Percentiles rank a stretch among this genome's conserved stretches.
These are phyloP conservation scores for Drosophila ogumai DNA, from an alignment of 1,140 invertebrate genomes.

Conservation along the genomic window DNA sequence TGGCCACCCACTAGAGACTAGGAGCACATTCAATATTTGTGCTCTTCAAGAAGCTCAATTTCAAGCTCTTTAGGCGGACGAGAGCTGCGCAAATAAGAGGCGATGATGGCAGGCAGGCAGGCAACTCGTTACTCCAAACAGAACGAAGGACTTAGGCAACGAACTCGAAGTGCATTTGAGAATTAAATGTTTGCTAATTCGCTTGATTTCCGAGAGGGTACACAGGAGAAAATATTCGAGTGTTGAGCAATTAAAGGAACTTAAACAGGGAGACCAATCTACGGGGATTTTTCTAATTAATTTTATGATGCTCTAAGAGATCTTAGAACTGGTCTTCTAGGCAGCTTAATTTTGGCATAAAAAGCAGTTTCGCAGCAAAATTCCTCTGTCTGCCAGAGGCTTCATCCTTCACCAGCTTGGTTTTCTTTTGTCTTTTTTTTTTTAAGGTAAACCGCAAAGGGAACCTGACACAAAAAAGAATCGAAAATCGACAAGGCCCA, in stretches of 20 bases:
- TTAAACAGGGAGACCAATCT: background rate
- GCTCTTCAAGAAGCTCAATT: constrained; percentile 58
- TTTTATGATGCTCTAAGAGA: background rate
- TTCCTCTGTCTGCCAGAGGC: background rate
- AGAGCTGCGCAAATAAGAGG: constrained; percentile 37
- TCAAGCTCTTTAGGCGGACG: constrained; percentile 63
- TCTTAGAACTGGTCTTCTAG: background rate
- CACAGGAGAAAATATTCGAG: constrained; percentile 38
- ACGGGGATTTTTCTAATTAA: background rate
- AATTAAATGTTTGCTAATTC: constrained; percentile 78
- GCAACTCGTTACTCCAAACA: constrained; percentile 26
- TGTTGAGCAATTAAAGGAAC: constrained; percentile 9
- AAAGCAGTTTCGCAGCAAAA: background rate
- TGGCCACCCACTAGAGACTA: constrained; percentile 38
- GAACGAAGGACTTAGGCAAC: constrained; percentile 75
- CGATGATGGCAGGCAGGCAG: constrained; percentile 18
- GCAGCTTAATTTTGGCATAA: background rate
- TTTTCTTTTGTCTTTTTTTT: background rate
- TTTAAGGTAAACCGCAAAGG: constrained; percentile 37
- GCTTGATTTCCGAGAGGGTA: constrained; percentile 55
- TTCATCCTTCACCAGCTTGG: constrained; percentile 8
- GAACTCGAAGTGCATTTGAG: constrained; percentile 71
- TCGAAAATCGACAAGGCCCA: constrained; percentile 18
- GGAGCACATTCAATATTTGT: constrained; percentile 46
- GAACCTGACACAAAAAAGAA: constrained; percentile 18